These are phyloP conservation scores for Endotricha flammealis DNA, from an alignment of 2,888 invertebrate genomes.

Conservation along the genomic window DNA sequence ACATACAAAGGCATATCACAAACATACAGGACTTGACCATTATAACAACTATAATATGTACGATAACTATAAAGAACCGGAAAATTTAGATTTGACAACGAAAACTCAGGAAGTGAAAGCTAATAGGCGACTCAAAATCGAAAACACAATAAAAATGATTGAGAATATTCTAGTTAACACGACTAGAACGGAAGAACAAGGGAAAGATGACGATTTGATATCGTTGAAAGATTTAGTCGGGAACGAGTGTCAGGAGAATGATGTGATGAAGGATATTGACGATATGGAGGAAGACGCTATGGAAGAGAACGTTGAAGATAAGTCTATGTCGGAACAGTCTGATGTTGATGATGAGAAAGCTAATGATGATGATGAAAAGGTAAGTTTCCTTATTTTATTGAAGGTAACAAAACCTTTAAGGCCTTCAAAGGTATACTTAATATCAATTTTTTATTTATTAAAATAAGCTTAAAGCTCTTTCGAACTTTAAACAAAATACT, in stretches of 20 bases:
- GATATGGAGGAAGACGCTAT: neutral
- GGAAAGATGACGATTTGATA: neutral
- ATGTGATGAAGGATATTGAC: too few relatives aligned
- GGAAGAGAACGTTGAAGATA: neutral
- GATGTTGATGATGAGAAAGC: slow-evolving; percentile 13
- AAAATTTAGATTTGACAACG: slow-evolving; percentile 27
- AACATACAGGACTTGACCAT: slow-evolving; percentile 28
- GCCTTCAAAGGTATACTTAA: too few relatives aligned
- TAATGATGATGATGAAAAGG: slow-evolving; percentile 10
- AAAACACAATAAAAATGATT: slow-evolving; percentile 56
- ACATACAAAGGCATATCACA: slow-evolving; percentile 38
- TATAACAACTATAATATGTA: slow-evolving; percentile 18
- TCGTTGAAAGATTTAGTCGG: neutral
- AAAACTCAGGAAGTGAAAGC: slow-evolving; percentile 29
- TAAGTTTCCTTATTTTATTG: too few relatives aligned
- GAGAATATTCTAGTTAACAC: slow-evolving; percentile 51
- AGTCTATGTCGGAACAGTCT: neutral
- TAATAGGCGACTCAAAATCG: slow-evolving; percentile 45
- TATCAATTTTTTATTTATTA: too few relatives aligned
- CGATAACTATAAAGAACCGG: slow-evolving; percentile 16
- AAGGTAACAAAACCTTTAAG: too few relatives aligned
- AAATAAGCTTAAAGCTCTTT: too few relatives aligned
- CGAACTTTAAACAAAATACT: too few relatives aligned
- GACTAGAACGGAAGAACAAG: slow-evolving; percentile 23
- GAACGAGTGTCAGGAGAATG: neutral